These are phyloP conservation scores for Bufo bufo DNA, from an alignment of 2,113 vertebrate species.

Conservation along the genomic window DNA sequence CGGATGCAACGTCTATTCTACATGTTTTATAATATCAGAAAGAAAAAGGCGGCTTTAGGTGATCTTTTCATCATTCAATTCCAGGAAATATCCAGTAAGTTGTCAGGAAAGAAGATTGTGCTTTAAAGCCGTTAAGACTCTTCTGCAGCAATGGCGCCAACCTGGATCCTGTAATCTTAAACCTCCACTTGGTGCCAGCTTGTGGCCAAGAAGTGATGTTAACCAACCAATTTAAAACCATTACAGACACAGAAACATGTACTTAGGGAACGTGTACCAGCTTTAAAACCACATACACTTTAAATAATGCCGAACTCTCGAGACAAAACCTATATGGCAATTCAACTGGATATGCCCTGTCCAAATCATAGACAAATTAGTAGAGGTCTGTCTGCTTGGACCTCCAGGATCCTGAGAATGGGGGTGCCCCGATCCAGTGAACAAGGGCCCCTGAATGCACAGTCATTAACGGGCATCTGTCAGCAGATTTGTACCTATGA, in stretches of 20 bases:
- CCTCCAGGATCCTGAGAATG: neutral
- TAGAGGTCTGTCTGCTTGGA: neutral
- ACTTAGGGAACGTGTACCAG: constrained; percentile 71
- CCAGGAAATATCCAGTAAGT: neutral
- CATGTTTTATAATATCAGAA: neutral
- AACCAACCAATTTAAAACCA: constrained; percentile 78
- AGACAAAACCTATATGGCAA: neutral
- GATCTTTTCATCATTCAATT: too few relatives aligned
- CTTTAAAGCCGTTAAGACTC: constrained; percentile 32
- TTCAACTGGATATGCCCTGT: neutral
- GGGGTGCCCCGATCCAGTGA: neutral
- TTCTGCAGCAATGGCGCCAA: constrained; percentile 66
- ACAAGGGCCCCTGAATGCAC: neutral
- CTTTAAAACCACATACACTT: constrained; percentile 69
- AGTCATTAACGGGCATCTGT: neutral
- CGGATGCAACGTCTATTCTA: neutral
- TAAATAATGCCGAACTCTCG: constrained; percentile 69
- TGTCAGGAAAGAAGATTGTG: neutral
- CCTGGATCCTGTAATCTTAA: constrained; percentile 67
- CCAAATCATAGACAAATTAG: neutral
- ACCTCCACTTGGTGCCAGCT: constrained; percentile 67
- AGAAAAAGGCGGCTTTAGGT: too few relatives aligned
- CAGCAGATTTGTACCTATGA: too few relatives aligned
- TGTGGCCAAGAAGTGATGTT: constrained; percentile 72
- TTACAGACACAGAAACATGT: constrained; percentile 75